Base-by-base conservation (phyloP, 2,797 vertebrate genomes). In the Mormyrops attenuatus region DNA sequence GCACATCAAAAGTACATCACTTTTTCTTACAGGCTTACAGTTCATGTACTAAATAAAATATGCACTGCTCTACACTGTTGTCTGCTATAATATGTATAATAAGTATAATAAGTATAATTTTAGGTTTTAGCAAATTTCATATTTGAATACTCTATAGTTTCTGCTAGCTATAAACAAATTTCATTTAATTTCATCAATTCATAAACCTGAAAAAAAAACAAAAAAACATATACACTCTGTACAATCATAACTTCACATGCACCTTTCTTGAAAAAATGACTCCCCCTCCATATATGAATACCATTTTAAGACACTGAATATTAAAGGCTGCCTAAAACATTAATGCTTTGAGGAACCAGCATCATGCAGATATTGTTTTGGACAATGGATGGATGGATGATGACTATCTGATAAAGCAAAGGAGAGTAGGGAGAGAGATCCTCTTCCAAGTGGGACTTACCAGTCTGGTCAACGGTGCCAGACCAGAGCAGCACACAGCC, bases 301-400 rank as follows among this genome's bases (percentile, higher is more conserved):
- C 60, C 47, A 55, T 69, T 89, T n/a, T 69, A 73, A 52, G 9
- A 49, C 85, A 77, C 4, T 87, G 89, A 89, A 87, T 77, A 57
- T 73, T 77, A 80, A 89, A 87, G 34, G 6, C 11, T 55, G 17
- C 0, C 52, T 89, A 66, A 87, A 87, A 47, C 2, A 44, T 89
- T 52, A 89, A 89, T 73, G 60, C 82, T 26, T n/a, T 87, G 34
- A 50, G 63, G 26, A 20, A 66, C 69, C 38, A 50, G 44, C 26
- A 87, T 87, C 89, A 89, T 77, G 47, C 84, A 87, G 26, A 30
- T 30, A 30, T 30, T 30, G 1, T 52, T 86, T 17, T 41, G 60
- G 63, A 69, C 26, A 13, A 88, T 57, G 41, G 11, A 85, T n/a
- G 15, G 20, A 47, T 8, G 38, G 15, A 82, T 22, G 77, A 47